Base-by-base conservation (phyloP, 2,888 invertebrate species). In the Drosophila hamatofila region DNA sequence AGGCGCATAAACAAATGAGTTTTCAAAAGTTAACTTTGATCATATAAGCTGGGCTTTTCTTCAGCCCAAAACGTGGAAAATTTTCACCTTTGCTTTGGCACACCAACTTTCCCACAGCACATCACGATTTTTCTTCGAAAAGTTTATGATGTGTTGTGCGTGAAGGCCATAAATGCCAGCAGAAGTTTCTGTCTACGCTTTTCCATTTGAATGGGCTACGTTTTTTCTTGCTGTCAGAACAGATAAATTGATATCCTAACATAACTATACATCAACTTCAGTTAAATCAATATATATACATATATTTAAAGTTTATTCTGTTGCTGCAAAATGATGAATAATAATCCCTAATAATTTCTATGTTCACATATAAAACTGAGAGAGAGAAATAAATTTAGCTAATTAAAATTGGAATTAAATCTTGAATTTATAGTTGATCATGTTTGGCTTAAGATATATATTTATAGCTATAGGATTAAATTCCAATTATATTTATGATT, bases 1-100 rank as follows among this genome's bases (percentile, higher is more conserved):
- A 76, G 74, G 84, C 84, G 70, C 85, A 81, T 83, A 85, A 80
- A 78, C 88, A 89, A 84, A 81, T 83, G 79, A 87, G 83, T 81
- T 87, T 89, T 74, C 77, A 78, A 75, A 80, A 80, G 68, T 72
- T 68, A 75, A 76, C 76, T 83, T 81, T 88, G 81, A 84, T 88
- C 83, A 83, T 78, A 70, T 77, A 83, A 83, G 76, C 70, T 46
- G 69, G 68, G 55, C 65, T 51, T 67, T 77, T 62, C 48, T 27
- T 48, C 48, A n/a, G 48, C 27, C 48, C 52, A 62, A 64, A 65
- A 70, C 61, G 65, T 73, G 69, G 23, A 60, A 25, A 69, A 48
- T 78, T 54, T 55, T 37, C 52, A 76, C 68, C 57, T 56, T 18
- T 25, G 39, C 39, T n/a, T 35, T 9, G 18, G 52, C 44, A 9